These are phyloP conservation scores for Chiridota heheva DNA, from an alignment of 35 echinoderm and acorn worm species.

Conservation along the genomic window DNA sequence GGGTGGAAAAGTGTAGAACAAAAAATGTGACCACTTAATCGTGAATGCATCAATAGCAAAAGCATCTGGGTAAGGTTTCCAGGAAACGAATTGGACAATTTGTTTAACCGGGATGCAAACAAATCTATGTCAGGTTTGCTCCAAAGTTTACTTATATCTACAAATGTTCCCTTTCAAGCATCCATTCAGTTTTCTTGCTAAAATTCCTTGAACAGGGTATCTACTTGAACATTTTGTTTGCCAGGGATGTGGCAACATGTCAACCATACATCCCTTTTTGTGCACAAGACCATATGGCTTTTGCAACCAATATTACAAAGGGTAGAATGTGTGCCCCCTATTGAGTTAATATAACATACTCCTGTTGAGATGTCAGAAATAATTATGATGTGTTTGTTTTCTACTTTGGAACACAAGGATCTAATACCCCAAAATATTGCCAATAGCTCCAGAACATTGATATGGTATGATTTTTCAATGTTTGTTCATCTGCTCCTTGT, in stretches of 20 bases:
- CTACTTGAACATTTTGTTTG: conserved; percentile 29
- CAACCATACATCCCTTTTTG: conserved; percentile 53
- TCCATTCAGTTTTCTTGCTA: conserved; percentile 74
- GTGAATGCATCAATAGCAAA: conserved; percentile 4
- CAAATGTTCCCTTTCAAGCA: conserved; percentile 57
- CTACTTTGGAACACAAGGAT: conserved; percentile 53
- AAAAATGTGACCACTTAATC: not conserved
- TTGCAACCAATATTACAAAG: conserved; percentile 56
- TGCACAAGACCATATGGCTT: conserved; percentile 62
- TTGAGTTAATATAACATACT: conserved; percentile 57
- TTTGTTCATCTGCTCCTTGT: not conserved
- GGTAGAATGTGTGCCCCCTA: conserved; percentile 58
- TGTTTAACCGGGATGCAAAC: conserved; percentile 41
- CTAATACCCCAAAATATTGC: conserved; percentile 32
- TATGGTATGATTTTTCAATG: conserved; percentile 48
- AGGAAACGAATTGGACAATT: not conserved
- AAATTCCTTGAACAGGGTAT: conserved; percentile 57
- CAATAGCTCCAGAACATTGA: conserved; percentile 56
- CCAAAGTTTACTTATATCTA: conserved; percentile 36
- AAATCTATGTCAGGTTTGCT: conserved; percentile 74
- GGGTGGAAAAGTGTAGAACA: conserved; percentile 16
- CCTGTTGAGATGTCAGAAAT: conserved; percentile 53
- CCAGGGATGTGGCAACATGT: conserved; percentile 63
- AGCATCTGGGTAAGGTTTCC: conserved; percentile 18
- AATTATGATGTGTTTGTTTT: conserved; percentile 51